Evolutionary conservation across 1,140 invertebrate genomes (phyloP), one percentile per base, ranked within the genome.

Genomic region (Temnothorax longispinosus): DNA sequence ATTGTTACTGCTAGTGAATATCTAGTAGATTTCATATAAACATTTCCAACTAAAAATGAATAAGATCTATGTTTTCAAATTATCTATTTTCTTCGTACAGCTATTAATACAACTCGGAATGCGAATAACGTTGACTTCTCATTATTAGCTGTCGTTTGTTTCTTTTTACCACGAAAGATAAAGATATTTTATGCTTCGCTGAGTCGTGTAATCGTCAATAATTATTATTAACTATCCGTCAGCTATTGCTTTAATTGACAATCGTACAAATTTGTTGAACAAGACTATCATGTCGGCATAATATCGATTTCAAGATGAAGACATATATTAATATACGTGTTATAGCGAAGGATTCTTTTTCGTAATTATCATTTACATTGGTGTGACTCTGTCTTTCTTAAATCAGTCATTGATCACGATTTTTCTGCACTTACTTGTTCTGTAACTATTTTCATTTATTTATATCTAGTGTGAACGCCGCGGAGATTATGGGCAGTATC

Each of bases 321-420:
- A 56, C 62, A 11, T 41, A 11, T 41, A 4, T 0, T 65, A 62
- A 77, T 47, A 21, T 21, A 2, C 18, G 18, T 65, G 7, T 8
- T 65, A 11, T 11, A 38, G 1, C 32, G 65, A 62, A 27, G 7
- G 5, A 11, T 64, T 64, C 60, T 52, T n/a, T n/a, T n/a, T 56
- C 44, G 7, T 41, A 64, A 78, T 84, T 89, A 90, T 87, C 38
- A 62, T 56, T 77, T 44, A 52, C 77, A 38, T 75, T 35, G 75
- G 2, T 58, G 54, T 65, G 18, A 65, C 5, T 8, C n/a, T n/a
- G 3, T 65, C 8, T 62, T 2, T 54, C 50, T 78, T 60, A 47
- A 35, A 47, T 27, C 80, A n/a, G 32, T 27, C 80, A 60, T 80
- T 87, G 78, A 80, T 89, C 62, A 64, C 41, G 38, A 69, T 56